Conservation (phyloP, 2,888 invertebrate species). For the Dynastes hyllus region DNA sequence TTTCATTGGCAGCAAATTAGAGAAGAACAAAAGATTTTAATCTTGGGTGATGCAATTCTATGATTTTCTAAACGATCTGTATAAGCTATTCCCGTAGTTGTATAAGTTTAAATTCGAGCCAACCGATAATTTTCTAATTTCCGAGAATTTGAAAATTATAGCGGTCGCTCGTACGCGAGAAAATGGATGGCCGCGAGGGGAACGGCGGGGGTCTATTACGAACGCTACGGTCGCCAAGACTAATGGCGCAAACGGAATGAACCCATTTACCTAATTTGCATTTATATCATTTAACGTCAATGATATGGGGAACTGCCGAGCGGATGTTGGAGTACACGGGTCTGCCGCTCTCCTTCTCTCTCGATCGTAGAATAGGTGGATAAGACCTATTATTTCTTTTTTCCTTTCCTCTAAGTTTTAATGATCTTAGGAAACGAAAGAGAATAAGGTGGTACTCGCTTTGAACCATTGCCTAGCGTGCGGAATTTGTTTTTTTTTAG, state of each 20-base stretch:
- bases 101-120: slow-evolving; percentile 34
- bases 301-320: slow-evolving; percentile 29
- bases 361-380: no score
- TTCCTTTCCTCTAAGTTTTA: no score
- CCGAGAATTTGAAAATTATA: slow-evolving; percentile 39
- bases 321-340: slow-evolving; percentile 2
- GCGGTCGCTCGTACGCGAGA: neutral
- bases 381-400: no score
- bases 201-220: slow-evolving; percentile 6
- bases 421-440: no score
- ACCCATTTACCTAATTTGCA: slow-evolving; percentile 43
- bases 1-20: no score
- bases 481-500: no score
- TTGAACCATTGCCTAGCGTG: no score
- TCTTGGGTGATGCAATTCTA: no score
- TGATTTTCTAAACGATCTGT: neutral
- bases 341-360: no score
- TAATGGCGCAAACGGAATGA: slow-evolving; percentile 35
- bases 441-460: no score
- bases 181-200: neutral
- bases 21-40: no score
- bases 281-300: slow-evolving; percentile 37
- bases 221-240: slow-evolving; percentile 26
- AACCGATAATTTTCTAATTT: slow-evolving; percentile 32
- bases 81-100: neutral